These are phyloP conservation scores for Latheticus oryzae DNA, from an alignment of 2,888 invertebrate species.

Conservation along the genomic window DNA sequence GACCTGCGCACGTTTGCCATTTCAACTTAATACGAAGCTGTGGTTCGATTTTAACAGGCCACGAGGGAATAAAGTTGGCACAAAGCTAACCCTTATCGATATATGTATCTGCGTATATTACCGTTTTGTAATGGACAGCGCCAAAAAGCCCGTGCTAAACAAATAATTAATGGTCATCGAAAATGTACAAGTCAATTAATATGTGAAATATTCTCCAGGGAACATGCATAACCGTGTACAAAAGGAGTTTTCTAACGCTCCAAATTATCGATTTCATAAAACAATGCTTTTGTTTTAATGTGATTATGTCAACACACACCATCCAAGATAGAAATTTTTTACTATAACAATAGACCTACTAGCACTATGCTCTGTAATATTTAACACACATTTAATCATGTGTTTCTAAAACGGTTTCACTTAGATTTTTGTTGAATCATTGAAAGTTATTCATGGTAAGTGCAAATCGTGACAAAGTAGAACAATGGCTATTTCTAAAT, in stretches of 20 bases:
- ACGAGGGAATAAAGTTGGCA: constrained; percentile 51
- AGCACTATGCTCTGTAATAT: no score
- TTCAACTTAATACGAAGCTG: constrained; percentile 36
- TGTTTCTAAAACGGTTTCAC: no score
- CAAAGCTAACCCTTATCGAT: constrained; percentile 52
- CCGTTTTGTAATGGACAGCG: constrained; percentile 41
- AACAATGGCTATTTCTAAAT: no score
- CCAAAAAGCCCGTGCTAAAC: constrained; percentile 33
- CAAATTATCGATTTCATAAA: constrained; percentile 33
- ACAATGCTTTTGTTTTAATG: constrained; percentile 35
- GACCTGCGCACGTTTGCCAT: no score
- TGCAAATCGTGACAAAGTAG: no score
- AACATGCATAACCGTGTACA: constrained; percentile 26
- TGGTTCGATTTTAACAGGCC: constrained; percentile 52
- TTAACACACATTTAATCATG: no score
- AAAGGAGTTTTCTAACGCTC: constrained; percentile 36
- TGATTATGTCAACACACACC: constrained; percentile 30
- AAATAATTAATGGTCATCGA: constrained; percentile 37
- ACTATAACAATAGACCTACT: no score
- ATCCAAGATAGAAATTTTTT: no score
- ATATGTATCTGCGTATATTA: constrained; percentile 47
- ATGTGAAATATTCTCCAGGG: constrained; percentile 35
- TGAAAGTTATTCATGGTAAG: no score
- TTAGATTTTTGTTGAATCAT: no score
- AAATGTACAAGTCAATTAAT: constrained; percentile 38